Evolutionary conservation across 2,113 vertebrate genomes (phyloP).

Genomic region (Oryzias curvinotus): DNA sequence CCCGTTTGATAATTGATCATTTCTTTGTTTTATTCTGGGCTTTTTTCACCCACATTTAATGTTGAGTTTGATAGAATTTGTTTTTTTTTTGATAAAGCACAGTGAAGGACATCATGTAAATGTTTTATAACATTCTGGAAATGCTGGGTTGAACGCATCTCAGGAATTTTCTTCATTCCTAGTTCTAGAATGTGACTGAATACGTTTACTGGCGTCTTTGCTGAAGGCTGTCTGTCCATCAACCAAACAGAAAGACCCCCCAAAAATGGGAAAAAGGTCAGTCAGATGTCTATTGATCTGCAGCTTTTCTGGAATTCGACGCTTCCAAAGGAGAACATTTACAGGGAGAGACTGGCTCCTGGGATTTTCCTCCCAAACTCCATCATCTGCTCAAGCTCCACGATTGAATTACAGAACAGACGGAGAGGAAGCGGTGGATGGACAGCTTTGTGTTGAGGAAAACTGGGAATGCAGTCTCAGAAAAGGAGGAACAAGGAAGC

Average conservation of each 20-base stretch:
- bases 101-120: no score
- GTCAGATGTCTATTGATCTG: conserved; percentile 6
- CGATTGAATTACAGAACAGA: conserved; percentile 74
- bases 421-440: conserved; percentile 19
- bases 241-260: neutral
- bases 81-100: no score
- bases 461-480: conserved; percentile 19
- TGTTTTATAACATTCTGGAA: no score
- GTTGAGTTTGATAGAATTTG: no score
- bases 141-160: no score
- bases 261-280: neutral
- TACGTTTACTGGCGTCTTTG: neutral
- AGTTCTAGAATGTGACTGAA: neutral
- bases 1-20: no score
- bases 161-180: no score
- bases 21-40: no score
- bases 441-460: conserved; percentile 39
- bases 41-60: no score
- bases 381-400: conserved; percentile 56
- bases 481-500: neutral
- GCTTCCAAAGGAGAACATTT: conserved; percentile 26
- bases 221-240: neutral
- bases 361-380: conserved; percentile 47
- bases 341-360: conserved; percentile 3
- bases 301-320: conserved; percentile 15